Base-by-base conservation (phyloP, 2,113 vertebrate genomes). In the Beaufortia kweichowensis region DNA sequence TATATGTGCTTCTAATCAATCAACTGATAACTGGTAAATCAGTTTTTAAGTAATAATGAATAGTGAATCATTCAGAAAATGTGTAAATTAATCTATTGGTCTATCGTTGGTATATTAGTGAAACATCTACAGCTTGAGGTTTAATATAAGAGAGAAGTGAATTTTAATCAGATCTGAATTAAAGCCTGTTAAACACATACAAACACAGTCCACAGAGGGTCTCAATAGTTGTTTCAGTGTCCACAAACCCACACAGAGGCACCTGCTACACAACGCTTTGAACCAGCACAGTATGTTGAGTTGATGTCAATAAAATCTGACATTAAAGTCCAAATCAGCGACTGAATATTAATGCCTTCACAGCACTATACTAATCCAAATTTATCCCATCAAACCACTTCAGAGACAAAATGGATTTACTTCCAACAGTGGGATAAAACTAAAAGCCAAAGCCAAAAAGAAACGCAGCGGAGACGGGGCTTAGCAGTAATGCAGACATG, bases 311-410 rank as follows among this genome's bases (percentile, higher is more conserved):
- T 60, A 46, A 39, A 41, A 23, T 73, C 41, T 61, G 39, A 61
- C 70, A 46, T 23, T 21, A 56, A 21, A 70, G 48, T 29, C n/a
- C 7, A 6, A 71, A 71, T 57, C 33, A 71, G 39, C 31, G 6
- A 19, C 8, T 66, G 65, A 67, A 67, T 21, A 50, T 41, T n/a
- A 70, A 2, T 71, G 53, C 56, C 56, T 73, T 39, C 55, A 43
- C 70, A 73, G 70, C 70, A 61, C 23, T 46, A 41, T 19, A 5
- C 39, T 73, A 61, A 73, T 73, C 56, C 70, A 46, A 46, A 61
- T 73, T 12, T 73, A 73, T 73, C 35, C 70, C 57, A 31, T 61
- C 39, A 61, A 73, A 73, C 56, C 56, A 73, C 56, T 61, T 60
- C 24, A 73, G 39, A 73, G 24, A 71, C 21, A 24, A 33, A 71